Conservation (phyloP, 2,113 vertebrate species). For the Megaceryle torquata region DNA sequence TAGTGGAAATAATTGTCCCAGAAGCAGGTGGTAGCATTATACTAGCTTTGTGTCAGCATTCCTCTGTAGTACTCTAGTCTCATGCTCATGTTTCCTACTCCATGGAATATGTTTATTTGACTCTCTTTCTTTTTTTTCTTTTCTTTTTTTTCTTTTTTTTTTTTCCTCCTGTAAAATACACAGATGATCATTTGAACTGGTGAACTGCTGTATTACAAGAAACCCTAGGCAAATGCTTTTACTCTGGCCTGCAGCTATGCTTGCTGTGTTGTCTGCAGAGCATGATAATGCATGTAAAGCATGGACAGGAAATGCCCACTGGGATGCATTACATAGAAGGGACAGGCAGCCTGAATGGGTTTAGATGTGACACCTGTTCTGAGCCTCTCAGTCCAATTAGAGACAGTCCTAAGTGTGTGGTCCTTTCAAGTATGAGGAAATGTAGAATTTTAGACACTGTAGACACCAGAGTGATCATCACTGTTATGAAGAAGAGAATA, state of each 20-base stretch:
- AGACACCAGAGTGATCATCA: neutral
- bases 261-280: neutral
- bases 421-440: neutral
- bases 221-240: neutral
- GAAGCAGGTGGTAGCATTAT: neutral
- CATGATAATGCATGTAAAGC: slow-evolving; percentile 4
- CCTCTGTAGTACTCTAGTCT: neutral
- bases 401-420: neutral
- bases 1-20: neutral
- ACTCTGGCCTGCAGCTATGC: neutral
- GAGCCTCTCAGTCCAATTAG: neutral
- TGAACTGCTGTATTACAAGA: neutral
- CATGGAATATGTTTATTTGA: neutral
- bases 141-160: neutral
- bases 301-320: neutral
- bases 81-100: neutral
- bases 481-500: neutral
- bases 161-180: neutral
- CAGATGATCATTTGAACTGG: neutral
- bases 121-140: neutral
- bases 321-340: neutral
- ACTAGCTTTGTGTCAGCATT: neutral
- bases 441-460: rapidly evolving
- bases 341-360: neutral
- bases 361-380: neutral